Evolutionary conservation across 2,888 invertebrate species (phyloP), one percentile per base, ranked within the genome.

Genomic region (Chrysotoxum bicinctum): DNA sequence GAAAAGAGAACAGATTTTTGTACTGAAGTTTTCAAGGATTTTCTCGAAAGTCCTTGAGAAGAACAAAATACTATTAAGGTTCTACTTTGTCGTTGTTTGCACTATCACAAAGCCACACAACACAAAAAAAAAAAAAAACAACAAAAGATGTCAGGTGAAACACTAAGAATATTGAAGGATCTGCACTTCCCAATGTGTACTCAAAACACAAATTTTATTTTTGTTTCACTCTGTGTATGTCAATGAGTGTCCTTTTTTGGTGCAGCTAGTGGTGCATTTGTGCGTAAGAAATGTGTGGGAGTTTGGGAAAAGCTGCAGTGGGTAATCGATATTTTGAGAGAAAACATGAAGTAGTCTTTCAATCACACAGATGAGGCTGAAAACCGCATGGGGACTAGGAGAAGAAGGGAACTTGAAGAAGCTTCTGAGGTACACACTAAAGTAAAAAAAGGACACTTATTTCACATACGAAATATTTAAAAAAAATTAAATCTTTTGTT

Each of bases 261-360:
- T 84, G 74, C 78, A 78, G 69, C 68, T 54, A 52, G 10, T 9
- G 56, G 62, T 83, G 74, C 79, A 84, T 70, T 64, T 58, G 56
- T 19, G 16, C 50, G 8, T 9, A 26, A 23, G 10, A 19, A 21
- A 6, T 23, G 62, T 74, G 43, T 64, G 56, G 74, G 69, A 62
- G 78, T 68, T 68, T 48, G 2, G 50, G 4, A 26, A 70, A 79
- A 66, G 69, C 79, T 79, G 79, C 84, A 79, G 8, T 50, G 35
- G 16, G 7, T 21, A 84, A 84, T 84, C 84, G 70, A 84, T 79
- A 79, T 70, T 70, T 40, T 75, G 70, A 75, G 52, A 52, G 60
- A 10, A 75, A 74, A 60, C 45, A 75, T n/a, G 30, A 62, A 12
- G 30, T 54, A 64, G 50, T 58, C 16, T 37, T 48, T 75, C 16